Conservation (phyloP, 2,113 vertebrate genomes). For the Ovis aries region ARS-UI_Ramb_v3.0 NC_056074.1:989501-990000, state of each 20-base stretch:
- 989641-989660: neutral
- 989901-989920: neutral
- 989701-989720: neutral
- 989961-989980: neutral
- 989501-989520: neutral
- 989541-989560: neutral
- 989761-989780: neutral
- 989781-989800: neutral
- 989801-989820: neutral
- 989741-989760: neutral
- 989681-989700: neutral
- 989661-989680: neutral
- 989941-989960: neutral
- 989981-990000: neutral
- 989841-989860: neutral
- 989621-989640: neutral
- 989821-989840: neutral
- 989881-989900: constrained; percentile 6
- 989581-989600: neutral
- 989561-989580: neutral
- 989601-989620: neutral
- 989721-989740: neutral
- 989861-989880: neutral
- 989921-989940: neutral
- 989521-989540: neutral